Conservation (phyloP, 1,140 invertebrate species). For the Dendrolimus punctatus region DNA sequence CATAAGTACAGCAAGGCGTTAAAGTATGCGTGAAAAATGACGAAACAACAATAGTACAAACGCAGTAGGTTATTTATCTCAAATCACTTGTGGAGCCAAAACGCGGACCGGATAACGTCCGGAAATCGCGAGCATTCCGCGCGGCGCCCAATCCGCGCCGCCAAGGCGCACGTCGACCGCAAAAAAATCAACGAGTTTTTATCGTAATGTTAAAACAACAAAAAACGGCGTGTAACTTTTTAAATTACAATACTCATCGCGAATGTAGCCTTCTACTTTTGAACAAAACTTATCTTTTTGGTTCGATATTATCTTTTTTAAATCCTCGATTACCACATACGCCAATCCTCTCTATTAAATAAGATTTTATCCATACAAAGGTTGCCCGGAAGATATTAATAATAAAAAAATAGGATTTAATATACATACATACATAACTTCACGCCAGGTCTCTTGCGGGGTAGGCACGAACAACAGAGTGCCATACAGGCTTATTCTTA, state of each 20-base stretch:
- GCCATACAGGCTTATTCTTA: no score
- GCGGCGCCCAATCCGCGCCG: constrained; percentile 30
- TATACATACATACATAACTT: no score
- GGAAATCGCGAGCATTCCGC: constrained; percentile 68
- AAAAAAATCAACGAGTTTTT: constrained; percentile 30
- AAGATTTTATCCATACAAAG: no score
- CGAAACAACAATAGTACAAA: background rate
- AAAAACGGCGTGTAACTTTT: background rate
- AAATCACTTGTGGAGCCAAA: constrained; percentile 34
- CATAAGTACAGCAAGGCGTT: no score
- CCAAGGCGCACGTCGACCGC: constrained; percentile 43
- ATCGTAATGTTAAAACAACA: constrained; percentile 11
- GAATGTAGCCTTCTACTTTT: no score
- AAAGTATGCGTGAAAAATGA: no score
- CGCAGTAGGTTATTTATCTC: constrained; percentile 32
- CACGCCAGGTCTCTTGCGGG: no score
- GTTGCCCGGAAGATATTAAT: no score
- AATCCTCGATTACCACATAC: background rate
- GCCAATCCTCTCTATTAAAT: no score
- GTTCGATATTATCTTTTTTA: constrained; percentile 4
- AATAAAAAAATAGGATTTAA: no score
- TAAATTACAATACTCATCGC: no score
- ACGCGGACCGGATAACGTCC: constrained; percentile 56
- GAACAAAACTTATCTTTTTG: constrained; percentile 1
- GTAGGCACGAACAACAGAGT: no score